Percentiles rank a stretch among this genome's conserved stretches.
Evolutionary conservation across 2,797 vertebrate species (phyloP).

Genomic region (Chiroxiphia lanceolata): DNA sequence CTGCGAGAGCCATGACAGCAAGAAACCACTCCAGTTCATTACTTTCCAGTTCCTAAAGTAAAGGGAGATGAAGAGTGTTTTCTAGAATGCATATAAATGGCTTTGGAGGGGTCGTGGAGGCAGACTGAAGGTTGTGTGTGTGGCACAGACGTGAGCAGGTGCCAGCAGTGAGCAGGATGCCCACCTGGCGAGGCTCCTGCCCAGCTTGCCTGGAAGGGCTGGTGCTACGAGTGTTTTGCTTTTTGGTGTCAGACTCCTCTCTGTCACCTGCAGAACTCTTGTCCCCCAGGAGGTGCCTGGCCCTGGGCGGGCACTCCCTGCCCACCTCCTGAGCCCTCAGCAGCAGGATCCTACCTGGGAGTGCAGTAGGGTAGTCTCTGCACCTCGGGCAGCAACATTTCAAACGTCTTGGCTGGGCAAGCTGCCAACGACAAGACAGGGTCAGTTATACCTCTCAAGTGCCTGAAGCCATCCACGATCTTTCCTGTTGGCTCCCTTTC

Average conservation of each 20-base stretch:
- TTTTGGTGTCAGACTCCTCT: fast-evolving
- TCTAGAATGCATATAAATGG: neutral
- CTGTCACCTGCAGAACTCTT: fast-evolving
- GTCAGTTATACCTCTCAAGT: neutral
- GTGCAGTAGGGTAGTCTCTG: neutral
- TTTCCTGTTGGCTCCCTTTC: fast-evolving
- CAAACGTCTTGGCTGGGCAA: neutral
- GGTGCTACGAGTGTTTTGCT: fast-evolving
- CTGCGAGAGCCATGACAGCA: neutral
- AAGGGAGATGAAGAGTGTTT: neutral
- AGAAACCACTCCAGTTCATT: neutral
- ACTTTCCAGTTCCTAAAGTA: neutral
- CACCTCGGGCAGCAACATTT: neutral
- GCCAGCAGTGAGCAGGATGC: neutral
- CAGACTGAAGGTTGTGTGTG: fast-evolving
- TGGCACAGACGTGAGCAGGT: neutral
- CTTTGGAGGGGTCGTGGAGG: neutral
- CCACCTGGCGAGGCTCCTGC: neutral
- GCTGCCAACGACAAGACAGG: neutral
- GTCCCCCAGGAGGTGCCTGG: neutral
- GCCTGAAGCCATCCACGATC: fast-evolving
- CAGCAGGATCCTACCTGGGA: neutral
- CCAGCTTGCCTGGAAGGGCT: neutral
- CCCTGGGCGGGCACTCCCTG: fast-evolving
- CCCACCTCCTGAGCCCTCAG: fast-evolving